Percentiles rank a stretch among this genome's conserved stretches.
Evolutionary conservation across 1,140 invertebrate genomes (phyloP).

Genomic region (Sycophila sp.): DNA sequence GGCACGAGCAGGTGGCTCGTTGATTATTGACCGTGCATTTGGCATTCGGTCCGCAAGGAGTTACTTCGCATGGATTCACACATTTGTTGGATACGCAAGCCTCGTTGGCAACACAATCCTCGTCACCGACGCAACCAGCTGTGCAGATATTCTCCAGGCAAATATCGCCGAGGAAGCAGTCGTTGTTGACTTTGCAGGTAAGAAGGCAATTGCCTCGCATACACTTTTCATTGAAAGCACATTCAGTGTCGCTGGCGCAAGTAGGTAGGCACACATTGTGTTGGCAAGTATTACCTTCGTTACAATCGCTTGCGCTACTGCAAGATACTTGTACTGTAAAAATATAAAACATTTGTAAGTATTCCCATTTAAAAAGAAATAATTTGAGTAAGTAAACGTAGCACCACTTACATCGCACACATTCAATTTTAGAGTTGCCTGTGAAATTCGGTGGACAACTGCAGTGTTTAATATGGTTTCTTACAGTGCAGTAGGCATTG

Average conservation of each 20-base stretch:
- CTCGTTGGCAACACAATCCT: conserved; percentile 86
- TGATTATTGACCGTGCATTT: conserved; percentile 83
- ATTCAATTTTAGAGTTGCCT: conserved; percentile 85
- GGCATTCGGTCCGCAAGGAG: conserved; percentile 86
- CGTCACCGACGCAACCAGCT: conserved; percentile 85
- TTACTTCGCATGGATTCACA: conserved; percentile 79
- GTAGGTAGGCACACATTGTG: conserved; percentile 81
- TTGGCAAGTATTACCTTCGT: conserved; percentile 74
- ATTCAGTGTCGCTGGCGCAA: conserved; percentile 82
- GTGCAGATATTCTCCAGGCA: conserved; percentile 86
- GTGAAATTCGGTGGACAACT: conserved; percentile 86
- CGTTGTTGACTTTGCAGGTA: conserved; percentile 88
- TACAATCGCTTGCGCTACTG: conserved; percentile 75
- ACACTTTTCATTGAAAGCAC: conserved; percentile 92
- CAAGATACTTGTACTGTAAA: conserved; percentile 81
- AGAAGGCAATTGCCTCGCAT: conserved; percentile 81
- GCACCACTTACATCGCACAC: conserved; percentile 81
- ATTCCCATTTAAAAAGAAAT: too few species aligned
- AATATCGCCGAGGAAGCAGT: conserved; percentile 91
- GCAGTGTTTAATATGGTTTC: conserved; percentile 82
- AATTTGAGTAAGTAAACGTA: too few species aligned
- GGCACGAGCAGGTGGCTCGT: conserved; percentile 83
- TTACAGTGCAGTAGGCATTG: conserved; percentile 84
- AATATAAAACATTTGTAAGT: conserved; percentile 21
- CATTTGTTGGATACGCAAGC: conserved; percentile 83